phyloP scores from a whole-genome alignment of 1,140 invertebrate genomes.

The Zaprionus camerounensis region DNA sequence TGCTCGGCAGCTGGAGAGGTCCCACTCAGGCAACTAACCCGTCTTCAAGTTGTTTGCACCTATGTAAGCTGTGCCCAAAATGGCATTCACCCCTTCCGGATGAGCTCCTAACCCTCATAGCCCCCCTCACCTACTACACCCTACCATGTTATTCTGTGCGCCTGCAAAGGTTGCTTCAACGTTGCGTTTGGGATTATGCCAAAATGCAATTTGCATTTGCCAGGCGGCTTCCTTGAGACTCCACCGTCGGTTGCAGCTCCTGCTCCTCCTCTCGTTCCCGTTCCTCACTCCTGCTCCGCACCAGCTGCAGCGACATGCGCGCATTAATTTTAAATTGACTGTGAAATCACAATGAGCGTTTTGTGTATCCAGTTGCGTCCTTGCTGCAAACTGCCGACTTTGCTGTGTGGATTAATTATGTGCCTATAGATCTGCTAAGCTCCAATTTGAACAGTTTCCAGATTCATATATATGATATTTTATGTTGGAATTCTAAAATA shows the following conservation, averaged over 20 bases:
- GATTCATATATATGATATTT: no score
- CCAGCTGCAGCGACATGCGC: conserved; percentile 54
- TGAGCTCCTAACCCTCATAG: conserved; percentile 8
- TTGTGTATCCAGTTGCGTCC: conserved; percentile 41
- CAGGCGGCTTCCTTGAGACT: conserved; percentile 64
- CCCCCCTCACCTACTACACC: not conserved
- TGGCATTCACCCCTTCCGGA: conserved; percentile 6
- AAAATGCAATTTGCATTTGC: conserved; percentile 82
- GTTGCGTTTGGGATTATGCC: conserved; percentile 78
- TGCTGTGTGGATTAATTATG: conserved; percentile 1
- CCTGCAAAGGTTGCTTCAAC: conserved; percentile 19
- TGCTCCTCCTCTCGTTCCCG: not conserved
- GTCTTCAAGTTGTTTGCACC: conserved; percentile 72
- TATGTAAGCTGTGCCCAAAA: conserved; percentile 44
- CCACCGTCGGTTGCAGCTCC: conserved; percentile 9
- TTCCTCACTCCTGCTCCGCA: not conserved
- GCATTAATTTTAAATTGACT: conserved; percentile 83
- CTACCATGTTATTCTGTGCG: conserved; percentile 43
- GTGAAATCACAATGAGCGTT: conserved; percentile 72
- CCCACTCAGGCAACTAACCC: conserved; percentile 31
- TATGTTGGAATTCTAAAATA: no score
- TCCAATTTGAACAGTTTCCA: not conserved
- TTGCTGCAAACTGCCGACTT: not conserved
- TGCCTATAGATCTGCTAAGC: not conserved
- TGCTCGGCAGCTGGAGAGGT: not conserved